Base-by-base conservation (phyloP, 2,888 invertebrate species). In the Chrysotoxum bicinctum region DNA sequence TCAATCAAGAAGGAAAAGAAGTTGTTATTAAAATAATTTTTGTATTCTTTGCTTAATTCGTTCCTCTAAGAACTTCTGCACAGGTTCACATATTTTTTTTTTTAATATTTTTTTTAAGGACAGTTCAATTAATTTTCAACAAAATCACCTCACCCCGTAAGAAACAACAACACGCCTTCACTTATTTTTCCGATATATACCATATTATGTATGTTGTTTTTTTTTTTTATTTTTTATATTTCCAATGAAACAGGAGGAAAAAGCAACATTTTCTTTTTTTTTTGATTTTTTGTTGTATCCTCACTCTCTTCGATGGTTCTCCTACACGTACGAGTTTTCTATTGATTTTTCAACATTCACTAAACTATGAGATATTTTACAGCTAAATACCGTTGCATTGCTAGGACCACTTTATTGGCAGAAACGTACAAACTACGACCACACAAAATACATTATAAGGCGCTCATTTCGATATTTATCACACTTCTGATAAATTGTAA, bases 271-370 rank as follows among this genome's bases (percentile, higher is more conserved):
- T 70, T 58, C 64, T 54, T 43, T 64, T 45, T 48, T 30, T 21
- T 21, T 62, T 48, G 64, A 19, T 40, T 30, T 19, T 12, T 45
- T 23, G 14, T 43, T 21, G 7, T 54, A 30, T 74, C 37, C 58
- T 43, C 64, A 60, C 76, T 43, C 56, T 60, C 48, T 70, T 64
- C 2, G 40, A 56, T 62, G n/a, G 6, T 45, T 68, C 45, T 56
- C 43, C 58, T 62, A 48, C 68, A 37, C 69, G 72, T 68, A 68
- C 52, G 21, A 37, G 37, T 58, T 58, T 43, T 69, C 58, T 85
- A 85, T 85, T 85, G 85, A 85, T 85, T 85, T 85, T 85, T 77
- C 81, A 73, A 69, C 40, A 70, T 78, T 64, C 40, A 64, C 50
- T 74, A 12, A 75, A 69, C 56, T 23, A 37, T 23, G 35, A 21